Evolutionary conservation across 2,888 invertebrate species (phyloP).

Genomic region (Phrixothrix hirtus): DNA sequence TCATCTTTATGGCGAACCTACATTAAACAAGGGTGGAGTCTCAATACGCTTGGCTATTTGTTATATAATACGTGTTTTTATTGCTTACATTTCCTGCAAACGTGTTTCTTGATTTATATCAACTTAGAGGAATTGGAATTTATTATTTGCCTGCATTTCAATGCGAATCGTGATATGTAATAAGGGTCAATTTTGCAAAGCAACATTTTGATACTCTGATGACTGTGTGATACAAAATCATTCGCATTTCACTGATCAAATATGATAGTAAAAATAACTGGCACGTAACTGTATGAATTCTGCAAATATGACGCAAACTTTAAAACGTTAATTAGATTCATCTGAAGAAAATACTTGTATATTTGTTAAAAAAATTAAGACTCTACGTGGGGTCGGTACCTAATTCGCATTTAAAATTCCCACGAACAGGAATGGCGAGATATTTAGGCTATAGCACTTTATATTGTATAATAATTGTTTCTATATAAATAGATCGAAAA

Average conservation of each 20-base stretch:
- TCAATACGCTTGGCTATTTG: constrained; percentile 30
- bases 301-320: too few relatives aligned
- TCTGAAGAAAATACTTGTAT: too few relatives aligned
- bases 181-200: constrained; percentile 9
- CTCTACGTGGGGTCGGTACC: too few relatives aligned
- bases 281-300: neutral
- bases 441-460: too few relatives aligned
- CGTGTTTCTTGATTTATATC: constrained; percentile 39
- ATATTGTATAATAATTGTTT: too few relatives aligned
- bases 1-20: constrained; percentile 18
- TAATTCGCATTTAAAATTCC: too few relatives aligned
- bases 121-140: constrained; percentile 34
- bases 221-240: too few relatives aligned
- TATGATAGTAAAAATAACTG: neutral
- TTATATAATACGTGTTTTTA: constrained; percentile 32
- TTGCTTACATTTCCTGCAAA: constrained; percentile 35
- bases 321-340: too few relatives aligned
- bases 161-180: constrained; percentile 14
- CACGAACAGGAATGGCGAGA: too few relatives aligned
- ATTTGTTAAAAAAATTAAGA: too few relatives aligned
- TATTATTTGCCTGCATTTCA: constrained; percentile 33
- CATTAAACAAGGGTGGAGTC: constrained; percentile 24
- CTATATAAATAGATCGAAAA: too few relatives aligned
- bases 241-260: neutral
- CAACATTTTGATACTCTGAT: too few relatives aligned